A percentile compares a stretch with the other conserved stretches of the same genome.
Evolutionary conservation across 2,113 vertebrate genomes (phyloP).

Genomic region (Paratilapia polleni): DNA sequence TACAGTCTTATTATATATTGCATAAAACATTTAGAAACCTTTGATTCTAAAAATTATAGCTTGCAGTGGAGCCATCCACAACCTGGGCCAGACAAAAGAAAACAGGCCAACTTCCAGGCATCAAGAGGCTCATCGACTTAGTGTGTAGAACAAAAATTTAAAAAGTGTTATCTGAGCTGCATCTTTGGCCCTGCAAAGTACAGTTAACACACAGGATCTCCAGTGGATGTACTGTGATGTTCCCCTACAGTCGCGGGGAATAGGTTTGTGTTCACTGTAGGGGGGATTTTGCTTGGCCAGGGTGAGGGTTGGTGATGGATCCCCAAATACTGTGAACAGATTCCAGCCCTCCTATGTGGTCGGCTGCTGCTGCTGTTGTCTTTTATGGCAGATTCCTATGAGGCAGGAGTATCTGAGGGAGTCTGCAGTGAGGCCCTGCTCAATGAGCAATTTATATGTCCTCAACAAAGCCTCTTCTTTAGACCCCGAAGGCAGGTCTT

Average conservation of each 20-base stretch:
- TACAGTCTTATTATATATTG: not conserved
- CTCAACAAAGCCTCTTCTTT: constrained; percentile 76
- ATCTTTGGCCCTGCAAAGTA: constrained; percentile 39
- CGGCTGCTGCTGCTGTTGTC: constrained; percentile 27
- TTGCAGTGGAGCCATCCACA: not conserved
- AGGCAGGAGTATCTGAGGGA: constrained; percentile 65
- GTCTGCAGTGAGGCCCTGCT: constrained; percentile 65
- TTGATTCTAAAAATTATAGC: not conserved
- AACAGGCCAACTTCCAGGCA: not conserved
- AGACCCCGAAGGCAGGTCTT: constrained; percentile 75
- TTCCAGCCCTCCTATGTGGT: constrained; percentile 36
- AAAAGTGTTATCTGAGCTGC: not conserved
- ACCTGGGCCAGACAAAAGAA: not conserved
- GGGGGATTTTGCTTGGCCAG: not conserved
- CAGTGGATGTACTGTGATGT: constrained; percentile 8
- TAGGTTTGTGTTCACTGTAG: constrained; percentile 48
- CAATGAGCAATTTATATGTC: constrained; percentile 79
- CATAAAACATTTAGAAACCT: not conserved
- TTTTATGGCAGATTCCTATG: constrained; percentile 59
- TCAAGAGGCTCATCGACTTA: constrained; percentile 12
- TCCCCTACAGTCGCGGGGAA: constrained; percentile 23
- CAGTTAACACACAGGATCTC: constrained; percentile 5
- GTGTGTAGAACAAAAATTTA: constrained; percentile 3
- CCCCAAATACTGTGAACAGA: constrained; percentile 41
- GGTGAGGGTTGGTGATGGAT: constrained; percentile 24